Evolutionary conservation across 2,888 invertebrate genomes (phyloP).

Genomic region (Mechanitis mazaeus): DNA sequence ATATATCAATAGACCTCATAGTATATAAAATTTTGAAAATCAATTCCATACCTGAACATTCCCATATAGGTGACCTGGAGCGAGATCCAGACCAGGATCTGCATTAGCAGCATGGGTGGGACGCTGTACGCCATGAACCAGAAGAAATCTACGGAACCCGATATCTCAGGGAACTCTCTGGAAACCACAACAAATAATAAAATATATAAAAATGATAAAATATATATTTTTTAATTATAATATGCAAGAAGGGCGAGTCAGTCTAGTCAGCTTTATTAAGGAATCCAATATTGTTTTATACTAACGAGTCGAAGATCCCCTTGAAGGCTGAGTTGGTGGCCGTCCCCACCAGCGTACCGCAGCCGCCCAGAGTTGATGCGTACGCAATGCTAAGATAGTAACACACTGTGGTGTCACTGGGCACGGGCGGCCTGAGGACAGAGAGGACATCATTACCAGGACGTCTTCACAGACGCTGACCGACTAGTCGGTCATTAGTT

Average conservation of each 20-base stretch:
- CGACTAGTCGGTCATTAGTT: no score
- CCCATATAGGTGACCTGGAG: constrained; percentile 90
- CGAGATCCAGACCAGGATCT: constrained; percentile 85
- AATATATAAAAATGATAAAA: neutral
- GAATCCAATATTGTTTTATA: constrained; percentile 16
- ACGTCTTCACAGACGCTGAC: no score
- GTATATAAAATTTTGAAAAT: neutral
- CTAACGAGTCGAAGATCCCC: constrained; percentile 83
- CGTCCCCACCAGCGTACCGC: constrained; percentile 86
- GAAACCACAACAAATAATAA: constrained; percentile 16
- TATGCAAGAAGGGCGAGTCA: no score
- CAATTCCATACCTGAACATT: constrained; percentile 74
- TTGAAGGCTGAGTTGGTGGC: constrained; percentile 92
- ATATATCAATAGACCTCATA: no score
- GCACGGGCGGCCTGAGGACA: constrained; percentile 72
- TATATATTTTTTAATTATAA: neutral
- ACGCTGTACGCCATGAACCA: constrained; percentile 92
- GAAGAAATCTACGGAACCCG: constrained; percentile 82
- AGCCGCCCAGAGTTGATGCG: constrained; percentile 87
- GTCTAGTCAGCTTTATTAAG: neutral
- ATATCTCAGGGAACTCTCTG: constrained; percentile 73
- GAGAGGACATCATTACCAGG: no score
- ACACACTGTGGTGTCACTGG: constrained; percentile 85
- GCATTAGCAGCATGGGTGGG: constrained; percentile 88
- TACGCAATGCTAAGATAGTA: constrained; percentile 88